Conservation (phyloP, 2,113 vertebrate species). For the Macaca nemestrina region DNA sequence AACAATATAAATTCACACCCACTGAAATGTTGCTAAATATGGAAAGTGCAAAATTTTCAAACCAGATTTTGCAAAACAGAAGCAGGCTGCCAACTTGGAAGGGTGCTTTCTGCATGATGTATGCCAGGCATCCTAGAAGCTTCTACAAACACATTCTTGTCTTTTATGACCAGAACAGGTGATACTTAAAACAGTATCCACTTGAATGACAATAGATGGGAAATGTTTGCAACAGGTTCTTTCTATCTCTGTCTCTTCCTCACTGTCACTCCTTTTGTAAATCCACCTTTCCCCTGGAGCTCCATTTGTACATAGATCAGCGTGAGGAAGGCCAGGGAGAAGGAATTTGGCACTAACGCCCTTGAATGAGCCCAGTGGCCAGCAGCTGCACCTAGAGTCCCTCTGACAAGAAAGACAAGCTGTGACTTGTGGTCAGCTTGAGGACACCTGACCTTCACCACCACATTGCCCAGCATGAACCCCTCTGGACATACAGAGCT, state of each 20-base stretch:
- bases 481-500: neutral
- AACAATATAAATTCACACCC: neutral
- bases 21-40: neutral
- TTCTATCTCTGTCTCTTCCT: slow-evolving; percentile 69
- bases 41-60: neutral
- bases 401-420: neutral
- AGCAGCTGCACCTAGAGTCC: neutral
- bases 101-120: accelerated
- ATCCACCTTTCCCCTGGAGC: neutral
- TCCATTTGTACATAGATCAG: too few species aligned
- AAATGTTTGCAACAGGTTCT: slow-evolving; percentile 58
- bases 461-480: neutral
- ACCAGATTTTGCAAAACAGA: neutral
- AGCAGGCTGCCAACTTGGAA: neutral
- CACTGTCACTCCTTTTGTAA: neutral
- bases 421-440: neutral
- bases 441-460: neutral
- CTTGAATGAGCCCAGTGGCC: neutral
- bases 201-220: neutral
- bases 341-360: neutral
- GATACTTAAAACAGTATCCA: neutral
- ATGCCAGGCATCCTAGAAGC: neutral
- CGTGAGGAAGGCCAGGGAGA: neutral
- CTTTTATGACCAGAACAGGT: slow-evolving; percentile 14
- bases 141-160: neutral